A percentile compares a stretch with the other conserved stretches of the same genome.
Evolutionary conservation across 2,113 vertebrate species (phyloP).

Genomic region (Equus quagga): DNA sequence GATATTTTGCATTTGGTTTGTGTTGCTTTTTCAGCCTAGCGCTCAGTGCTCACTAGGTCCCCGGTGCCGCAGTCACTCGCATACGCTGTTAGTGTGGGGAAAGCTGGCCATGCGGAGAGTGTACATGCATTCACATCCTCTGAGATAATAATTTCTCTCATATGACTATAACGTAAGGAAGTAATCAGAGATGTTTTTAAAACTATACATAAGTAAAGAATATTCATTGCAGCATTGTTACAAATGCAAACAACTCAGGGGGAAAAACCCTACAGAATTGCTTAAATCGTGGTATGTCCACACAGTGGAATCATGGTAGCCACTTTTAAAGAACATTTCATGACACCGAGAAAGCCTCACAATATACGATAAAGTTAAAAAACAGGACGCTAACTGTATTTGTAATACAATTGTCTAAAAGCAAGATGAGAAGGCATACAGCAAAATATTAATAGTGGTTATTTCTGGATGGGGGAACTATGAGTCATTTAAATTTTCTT

Average conservation of each 20-base stretch:
- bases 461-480: not conserved
- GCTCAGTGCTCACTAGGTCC: not conserved
- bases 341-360: not conserved
- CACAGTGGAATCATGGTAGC: not conserved
- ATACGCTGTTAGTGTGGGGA: not conserved
- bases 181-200: not conserved
- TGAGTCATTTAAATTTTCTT: not conserved
- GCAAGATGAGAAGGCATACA: not conserved
- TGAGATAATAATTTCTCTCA: not conserved
- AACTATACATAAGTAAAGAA: not conserved
- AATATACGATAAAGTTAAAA: not conserved
- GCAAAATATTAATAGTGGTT: not conserved
- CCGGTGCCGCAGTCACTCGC: not conserved
- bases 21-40: not conserved
- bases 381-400: not conserved
- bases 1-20: not conserved
- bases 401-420: not conserved
- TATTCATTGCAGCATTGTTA: not conserved
- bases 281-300: not conserved
- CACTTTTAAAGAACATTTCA: conserved; percentile 8
- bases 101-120: not conserved
- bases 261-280: not conserved
- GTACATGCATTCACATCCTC: not conserved
- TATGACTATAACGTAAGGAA: not conserved
- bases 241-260: not conserved